Evolutionary conservation across 1,140 invertebrate species (phyloP).

Genomic region (Uloborus diversus): DNA sequence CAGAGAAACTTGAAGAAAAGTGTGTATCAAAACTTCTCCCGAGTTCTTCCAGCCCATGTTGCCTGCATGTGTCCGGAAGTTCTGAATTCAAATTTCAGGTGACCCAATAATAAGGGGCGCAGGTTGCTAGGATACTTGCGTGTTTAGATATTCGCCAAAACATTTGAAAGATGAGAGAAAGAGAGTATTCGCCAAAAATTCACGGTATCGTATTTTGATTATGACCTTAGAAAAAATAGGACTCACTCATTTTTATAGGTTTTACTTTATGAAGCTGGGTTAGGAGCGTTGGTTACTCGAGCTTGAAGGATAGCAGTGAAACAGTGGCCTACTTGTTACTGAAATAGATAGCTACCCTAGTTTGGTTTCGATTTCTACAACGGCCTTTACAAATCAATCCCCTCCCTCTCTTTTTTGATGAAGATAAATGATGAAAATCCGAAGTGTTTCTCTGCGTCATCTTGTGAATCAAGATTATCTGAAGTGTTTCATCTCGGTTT

Average conservation of each 20-base stretch:
- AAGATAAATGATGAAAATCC: no score
- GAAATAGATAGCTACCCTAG: no score
- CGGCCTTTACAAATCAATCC: no score
- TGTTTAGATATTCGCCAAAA: conserved; percentile 30
- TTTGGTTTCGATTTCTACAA: no score
- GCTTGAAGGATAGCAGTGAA: neutral
- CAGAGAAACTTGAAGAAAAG: no score
- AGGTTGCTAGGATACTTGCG: conserved; percentile 18
- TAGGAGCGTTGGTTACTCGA: neutral
- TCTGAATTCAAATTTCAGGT: conserved; percentile 30
- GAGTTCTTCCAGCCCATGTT: neutral
- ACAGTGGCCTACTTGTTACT: neutral
- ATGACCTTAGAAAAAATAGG: conserved; percentile 16
- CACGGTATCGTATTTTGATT: neutral
- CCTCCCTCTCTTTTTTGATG: no score
- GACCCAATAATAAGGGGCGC: conserved; percentile 15
- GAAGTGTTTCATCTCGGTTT: no score
- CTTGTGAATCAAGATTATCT: no score
- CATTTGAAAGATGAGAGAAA: neutral
- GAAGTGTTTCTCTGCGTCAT: no score
- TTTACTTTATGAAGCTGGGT: conserved; percentile 30
- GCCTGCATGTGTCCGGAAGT: conserved; percentile 30
- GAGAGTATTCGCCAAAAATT: neutral
- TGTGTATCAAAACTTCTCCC: neutral
- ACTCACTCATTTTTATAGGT: neutral